Conservation (phyloP, 2,797 vertebrate genomes). For the Limnodromus scolopaceus region DNA sequence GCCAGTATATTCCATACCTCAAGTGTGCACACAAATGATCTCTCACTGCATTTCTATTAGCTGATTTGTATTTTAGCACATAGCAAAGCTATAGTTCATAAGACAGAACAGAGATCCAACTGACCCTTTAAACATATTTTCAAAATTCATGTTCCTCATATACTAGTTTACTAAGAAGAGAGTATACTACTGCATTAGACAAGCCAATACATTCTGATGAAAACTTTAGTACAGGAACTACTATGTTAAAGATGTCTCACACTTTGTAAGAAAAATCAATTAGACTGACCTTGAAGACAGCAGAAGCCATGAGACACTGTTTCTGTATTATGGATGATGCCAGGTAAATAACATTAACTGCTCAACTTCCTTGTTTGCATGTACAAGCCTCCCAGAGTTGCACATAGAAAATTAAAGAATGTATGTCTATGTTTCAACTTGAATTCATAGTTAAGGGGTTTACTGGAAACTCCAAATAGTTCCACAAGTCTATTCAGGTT, state of each 20-base stretch:
- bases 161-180: not conserved
- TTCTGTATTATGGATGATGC: not conserved
- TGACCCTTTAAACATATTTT: not conserved
- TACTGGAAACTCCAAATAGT: not conserved
- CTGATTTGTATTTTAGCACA: not conserved
- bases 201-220: not conserved
- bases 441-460: not conserved
- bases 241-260: not conserved
- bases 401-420: not conserved
- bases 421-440: not conserved
- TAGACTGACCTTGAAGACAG: not conserved
- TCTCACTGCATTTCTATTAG: not conserved
- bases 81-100: not conserved
- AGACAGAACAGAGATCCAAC: not conserved
- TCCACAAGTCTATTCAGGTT: conserved; percentile 13
- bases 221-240: not conserved
- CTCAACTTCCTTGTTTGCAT: not conserved
- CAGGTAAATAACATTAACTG: not conserved
- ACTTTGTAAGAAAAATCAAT: not conserved
- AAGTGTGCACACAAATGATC: not conserved
- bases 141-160: not conserved
- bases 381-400: not conserved
- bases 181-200: not conserved
- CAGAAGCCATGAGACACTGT: not conserved
- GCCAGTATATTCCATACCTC: not conserved